Evolutionary conservation across 64 coral and sea anemone genomes (phyloP).

Genomic region (Orbicella faveolata): DNA sequence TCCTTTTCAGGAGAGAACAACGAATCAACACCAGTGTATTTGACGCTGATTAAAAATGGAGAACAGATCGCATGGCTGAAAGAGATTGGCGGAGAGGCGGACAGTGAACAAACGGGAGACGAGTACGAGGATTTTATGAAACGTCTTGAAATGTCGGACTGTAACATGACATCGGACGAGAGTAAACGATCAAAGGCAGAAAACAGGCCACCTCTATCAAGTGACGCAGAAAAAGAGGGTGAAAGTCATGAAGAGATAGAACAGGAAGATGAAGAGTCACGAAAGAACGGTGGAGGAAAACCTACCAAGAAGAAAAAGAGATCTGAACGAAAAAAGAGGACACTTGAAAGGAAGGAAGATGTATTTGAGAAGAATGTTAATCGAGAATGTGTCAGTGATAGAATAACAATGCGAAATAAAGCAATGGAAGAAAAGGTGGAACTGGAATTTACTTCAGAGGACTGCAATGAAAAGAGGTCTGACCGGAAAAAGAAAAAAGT

Average conservation of each 20-base stretch:
- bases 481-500: not conserved
- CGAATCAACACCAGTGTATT: not conserved
- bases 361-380: not conserved
- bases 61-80: not conserved
- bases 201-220: not conserved
- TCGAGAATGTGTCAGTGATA: not conserved
- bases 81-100: not conserved
- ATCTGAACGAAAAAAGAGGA: not conserved
- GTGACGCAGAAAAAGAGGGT: not conserved
- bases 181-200: not conserved
- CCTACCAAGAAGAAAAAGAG: not conserved
- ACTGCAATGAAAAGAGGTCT: not conserved
- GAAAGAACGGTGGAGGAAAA: not conserved
- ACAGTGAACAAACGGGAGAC: not conserved
- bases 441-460: not conserved
- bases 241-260: not conserved
- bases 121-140: not conserved
- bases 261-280: not conserved
- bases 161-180: not conserved
- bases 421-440: not conserved
- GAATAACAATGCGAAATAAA: not conserved
- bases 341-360: not conserved
- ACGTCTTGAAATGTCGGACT: not conserved
- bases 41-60: not conserved
- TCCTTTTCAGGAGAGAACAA: not conserved